Conservation (phyloP, 1,140 invertebrate genomes). For the Bilobella aurantiaca region DNA sequence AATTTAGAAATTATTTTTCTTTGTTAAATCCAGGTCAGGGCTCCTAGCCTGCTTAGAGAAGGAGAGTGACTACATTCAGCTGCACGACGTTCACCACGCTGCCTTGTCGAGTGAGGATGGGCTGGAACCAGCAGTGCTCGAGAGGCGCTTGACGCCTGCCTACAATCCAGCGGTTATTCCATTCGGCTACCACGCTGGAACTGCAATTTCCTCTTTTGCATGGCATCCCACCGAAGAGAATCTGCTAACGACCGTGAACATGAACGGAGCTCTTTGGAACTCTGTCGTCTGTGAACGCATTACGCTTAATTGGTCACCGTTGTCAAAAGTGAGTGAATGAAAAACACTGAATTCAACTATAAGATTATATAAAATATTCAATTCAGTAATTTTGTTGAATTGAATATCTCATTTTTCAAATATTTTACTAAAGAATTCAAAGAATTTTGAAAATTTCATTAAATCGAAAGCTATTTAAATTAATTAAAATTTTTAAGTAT, state of each 20-base stretch:
- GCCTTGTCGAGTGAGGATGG: conserved; percentile 56
- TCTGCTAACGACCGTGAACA: conserved; percentile 56
- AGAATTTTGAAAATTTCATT: too few species aligned
- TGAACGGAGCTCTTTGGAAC: conserved; percentile 53
- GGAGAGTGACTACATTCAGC: conserved; percentile 54
- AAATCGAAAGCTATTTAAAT: too few species aligned
- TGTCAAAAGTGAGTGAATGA: conserved; percentile 65
- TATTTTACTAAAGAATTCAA: too few species aligned
- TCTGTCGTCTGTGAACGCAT: conserved; percentile 54
- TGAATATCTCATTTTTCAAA: too few species aligned
- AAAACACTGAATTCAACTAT: conserved; percentile 70
- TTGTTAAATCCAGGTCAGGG: conserved; percentile 59
- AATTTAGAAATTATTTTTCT: too few species aligned
- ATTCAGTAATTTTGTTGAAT: too few species aligned
- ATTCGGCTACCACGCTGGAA: neutral
- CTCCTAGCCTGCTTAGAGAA: conserved; percentile 61
- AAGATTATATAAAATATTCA: conserved; percentile 52
- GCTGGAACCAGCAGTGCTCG: conserved; percentile 57
- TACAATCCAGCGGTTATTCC: conserved; percentile 12
- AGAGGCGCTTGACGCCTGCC: conserved; percentile 49
- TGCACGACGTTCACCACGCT: conserved; percentile 71
- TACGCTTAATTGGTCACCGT: conserved; percentile 52
- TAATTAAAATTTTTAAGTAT: too few species aligned
- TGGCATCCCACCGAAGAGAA: conserved; percentile 74
- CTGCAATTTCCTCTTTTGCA: conserved; percentile 55